Conservation (phyloP, 2,113 vertebrate species). For the Todiramphus saurophagus region DNA sequence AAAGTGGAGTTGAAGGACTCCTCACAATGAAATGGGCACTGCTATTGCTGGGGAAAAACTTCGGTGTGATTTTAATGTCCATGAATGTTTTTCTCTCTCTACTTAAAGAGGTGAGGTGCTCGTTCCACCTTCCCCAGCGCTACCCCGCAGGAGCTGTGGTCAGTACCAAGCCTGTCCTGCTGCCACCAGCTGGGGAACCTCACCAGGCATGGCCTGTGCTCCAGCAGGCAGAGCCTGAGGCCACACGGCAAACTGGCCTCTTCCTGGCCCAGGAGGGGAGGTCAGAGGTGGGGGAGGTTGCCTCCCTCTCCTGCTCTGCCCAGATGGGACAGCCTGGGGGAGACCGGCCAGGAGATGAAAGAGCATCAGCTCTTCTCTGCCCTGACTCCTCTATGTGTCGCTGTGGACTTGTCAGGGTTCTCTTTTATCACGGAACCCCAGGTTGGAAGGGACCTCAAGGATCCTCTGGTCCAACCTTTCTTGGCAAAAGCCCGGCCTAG, state of each 20-base stretch:
- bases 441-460: no score
- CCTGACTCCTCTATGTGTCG: background rate
- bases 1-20: background rate
- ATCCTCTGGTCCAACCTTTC: background rate
- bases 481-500: background rate
- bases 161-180: background rate
- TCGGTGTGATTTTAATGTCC: background rate
- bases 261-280: background rate
- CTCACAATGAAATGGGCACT: background rate
- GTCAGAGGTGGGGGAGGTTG: background rate
- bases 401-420: background rate
- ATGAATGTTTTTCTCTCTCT: background rate
- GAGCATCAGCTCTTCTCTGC: background rate
- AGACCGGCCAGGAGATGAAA: background rate
- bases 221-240: background rate
- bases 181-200: background rate
- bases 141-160: fast-evolving
- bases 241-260: background rate
- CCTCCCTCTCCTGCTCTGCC: background rate
- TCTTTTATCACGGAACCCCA: background rate
- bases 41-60: background rate
- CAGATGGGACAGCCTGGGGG: background rate
- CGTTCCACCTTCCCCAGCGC: background rate
- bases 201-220: background rate
- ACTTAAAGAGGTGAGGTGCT: background rate